These are phyloP conservation scores for Leptinotarsa tumamoca DNA, from an alignment of 2,888 invertebrate genomes.

Conservation along the genomic window DNA sequence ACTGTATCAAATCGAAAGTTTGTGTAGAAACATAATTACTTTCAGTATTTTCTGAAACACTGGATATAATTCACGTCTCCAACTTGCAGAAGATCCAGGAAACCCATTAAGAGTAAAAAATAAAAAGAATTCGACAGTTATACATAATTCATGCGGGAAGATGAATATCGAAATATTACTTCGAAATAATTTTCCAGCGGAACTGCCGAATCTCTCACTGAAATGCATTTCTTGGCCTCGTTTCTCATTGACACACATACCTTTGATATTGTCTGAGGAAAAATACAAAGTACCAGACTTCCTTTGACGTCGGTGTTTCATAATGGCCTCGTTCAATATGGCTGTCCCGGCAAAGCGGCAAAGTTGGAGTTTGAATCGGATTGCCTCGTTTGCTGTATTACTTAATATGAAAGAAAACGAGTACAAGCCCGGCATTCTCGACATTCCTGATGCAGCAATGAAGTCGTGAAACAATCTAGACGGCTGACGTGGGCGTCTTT, in stretches of 20 bases:
- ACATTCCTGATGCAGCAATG: constrained; percentile 14
- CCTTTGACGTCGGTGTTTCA: not conserved
- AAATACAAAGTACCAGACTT: constrained; percentile 1
- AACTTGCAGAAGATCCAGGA: no score
- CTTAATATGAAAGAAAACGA: constrained; percentile 14
- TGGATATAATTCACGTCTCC: no score
- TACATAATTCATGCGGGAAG: no score
- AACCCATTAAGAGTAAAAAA: no score
- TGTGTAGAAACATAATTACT: no score
- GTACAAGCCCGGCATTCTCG: not conserved
- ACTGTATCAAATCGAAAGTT: no score
- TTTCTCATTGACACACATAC: constrained; percentile 12
- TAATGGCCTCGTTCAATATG: constrained; percentile 4
- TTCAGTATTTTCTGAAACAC: no score
- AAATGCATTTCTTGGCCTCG: not conserved
- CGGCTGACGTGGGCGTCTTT: constrained; percentile 5
- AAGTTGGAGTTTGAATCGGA: constrained; percentile 6
- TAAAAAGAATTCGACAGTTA: no score
- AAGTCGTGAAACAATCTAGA: constrained; percentile 1
- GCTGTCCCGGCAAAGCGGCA: not conserved
- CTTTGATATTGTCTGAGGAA: constrained; percentile 1
- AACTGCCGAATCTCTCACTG: not conserved
- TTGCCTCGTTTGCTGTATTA: constrained; percentile 13
- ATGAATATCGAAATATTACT: no score
- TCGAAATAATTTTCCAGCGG: not conserved